phyloP scores from a whole-genome alignment of 2,113 vertebrate genomes.

The Antidorcas marsupialis region DNA sequence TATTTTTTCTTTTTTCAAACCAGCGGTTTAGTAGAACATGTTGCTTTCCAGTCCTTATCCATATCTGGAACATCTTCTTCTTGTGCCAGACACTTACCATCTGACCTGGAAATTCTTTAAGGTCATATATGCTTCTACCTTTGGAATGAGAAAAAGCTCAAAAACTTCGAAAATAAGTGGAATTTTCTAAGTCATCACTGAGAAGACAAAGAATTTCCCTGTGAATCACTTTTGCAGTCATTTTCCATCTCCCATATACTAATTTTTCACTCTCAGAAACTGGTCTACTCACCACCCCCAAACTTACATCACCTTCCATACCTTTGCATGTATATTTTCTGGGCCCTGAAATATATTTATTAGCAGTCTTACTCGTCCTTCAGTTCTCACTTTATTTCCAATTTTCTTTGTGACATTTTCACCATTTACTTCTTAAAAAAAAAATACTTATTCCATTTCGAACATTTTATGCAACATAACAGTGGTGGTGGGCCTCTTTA shows the following conservation, averaged over 20 bases:
- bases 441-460: background rate
- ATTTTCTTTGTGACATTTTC: background rate
- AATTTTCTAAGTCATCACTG: background rate
- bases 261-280: background rate
- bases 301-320: background rate
- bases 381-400: background rate
- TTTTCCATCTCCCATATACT: background rate
- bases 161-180: background rate
- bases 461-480: background rate
- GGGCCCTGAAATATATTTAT: background rate
- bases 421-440: background rate
- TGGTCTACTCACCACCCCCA: background rate
- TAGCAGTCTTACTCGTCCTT: background rate
- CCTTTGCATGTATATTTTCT: background rate
- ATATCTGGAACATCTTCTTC: background rate
- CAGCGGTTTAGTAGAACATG: background rate
- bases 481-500: background rate
- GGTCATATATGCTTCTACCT: background rate
- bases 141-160: background rate
- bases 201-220: background rate
- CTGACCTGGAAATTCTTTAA: background rate
- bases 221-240: background rate
- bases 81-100: background rate
- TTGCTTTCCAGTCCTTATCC: background rate
- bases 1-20: background rate